Base-by-base conservation (phyloP, 2,113 vertebrate species). In the Tympanuchus pallidicinctus region DNA sequence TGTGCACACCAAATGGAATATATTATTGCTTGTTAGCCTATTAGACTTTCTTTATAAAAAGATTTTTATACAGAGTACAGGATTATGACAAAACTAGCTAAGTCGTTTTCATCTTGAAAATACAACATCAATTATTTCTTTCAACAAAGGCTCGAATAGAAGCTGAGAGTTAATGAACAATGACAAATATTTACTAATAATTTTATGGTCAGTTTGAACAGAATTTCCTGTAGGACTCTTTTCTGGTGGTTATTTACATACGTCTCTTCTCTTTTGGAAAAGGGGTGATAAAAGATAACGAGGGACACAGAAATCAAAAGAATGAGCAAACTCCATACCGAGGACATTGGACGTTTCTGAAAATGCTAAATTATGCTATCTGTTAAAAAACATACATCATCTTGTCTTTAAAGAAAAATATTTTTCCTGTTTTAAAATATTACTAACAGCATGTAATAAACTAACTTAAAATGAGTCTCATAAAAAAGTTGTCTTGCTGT, bases 11-110 rank as follows among this genome's bases (percentile, higher is more conserved):
- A 92, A 95, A 93, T 88, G 90, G 95, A 95, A 94, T 93, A 97
- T 86, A 97, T 97, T 97, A 97, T 97, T 97, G 97, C 97, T 97
- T 97, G 95, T 84, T 97, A 96, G 97, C 96, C 96, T 97, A 96
- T 94, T 95, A 96, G 96, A 97, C 96, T 97, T 93, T 94, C 92
- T 95, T 96, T 96, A 97, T 97, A 96, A 97, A 97, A 97, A 97
- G 91, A 89, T 92, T 93, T 97, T 96, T 96, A 94, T 96, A 97
- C 96, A 97, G 96, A 97, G 95, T 95, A 96, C 94, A 97, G 86
- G 94, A 94, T 96, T 97, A 96, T 94, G 97, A 97, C 95, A 96
- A 96, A 97, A 97, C 94, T 95, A 92, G 95, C 92, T 93, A 96
- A 96, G 93, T 90, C 88, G 90, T 88, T 92, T 77, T 96, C 92